Percentiles rank a stretch among this genome's conserved stretches.
These are phyloP conservation scores for Chondrosia reniformis DNA, from an alignment of 37 sponge, comb jelly and placozoan species.

Conservation along the genomic window DNA sequence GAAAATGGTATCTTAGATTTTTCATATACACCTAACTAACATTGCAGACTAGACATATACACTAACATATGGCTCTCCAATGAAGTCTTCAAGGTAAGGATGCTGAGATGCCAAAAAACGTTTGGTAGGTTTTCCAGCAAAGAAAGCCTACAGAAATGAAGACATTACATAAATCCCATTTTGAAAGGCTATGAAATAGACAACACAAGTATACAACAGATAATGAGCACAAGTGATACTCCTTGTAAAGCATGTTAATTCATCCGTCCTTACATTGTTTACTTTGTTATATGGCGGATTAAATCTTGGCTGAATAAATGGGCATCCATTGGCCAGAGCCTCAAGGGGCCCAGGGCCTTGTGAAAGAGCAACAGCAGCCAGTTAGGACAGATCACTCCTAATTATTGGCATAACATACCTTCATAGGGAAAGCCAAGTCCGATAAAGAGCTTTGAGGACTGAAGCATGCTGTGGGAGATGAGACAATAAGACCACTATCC, in stretches of 20 bases:
- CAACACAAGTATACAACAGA: too few relatives aligned
- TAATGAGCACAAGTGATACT: too few relatives aligned
- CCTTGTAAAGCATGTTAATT: too few relatives aligned
- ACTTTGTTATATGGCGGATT: constrained; percentile 29
- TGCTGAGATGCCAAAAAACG: constrained; percentile 61
- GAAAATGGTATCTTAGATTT: too few relatives aligned
- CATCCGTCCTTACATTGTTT: constrained; percentile 34
- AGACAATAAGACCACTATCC: neutral
- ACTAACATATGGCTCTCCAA: constrained; percentile 82
- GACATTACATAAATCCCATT: neutral
- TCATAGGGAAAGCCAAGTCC: constrained; percentile 82
- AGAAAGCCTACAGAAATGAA: constrained; percentile 36
- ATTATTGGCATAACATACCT: constrained; percentile 56
- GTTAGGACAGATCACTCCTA: too few relatives aligned
- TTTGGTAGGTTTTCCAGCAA: constrained; percentile 66
- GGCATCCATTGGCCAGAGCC: constrained; percentile 72
- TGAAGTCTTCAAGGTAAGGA: constrained; percentile 68
- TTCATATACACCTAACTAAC: too few relatives aligned
- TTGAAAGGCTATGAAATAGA: neutral
- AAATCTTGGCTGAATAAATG: constrained; percentile 69
- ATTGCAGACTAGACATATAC: too few relatives aligned
- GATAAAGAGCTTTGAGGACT: constrained; percentile 62
- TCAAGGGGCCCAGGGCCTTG: constrained; percentile 78
- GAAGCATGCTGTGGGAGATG: constrained; percentile 29
- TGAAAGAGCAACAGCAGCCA: too few relatives aligned